Evolutionary conservation across 2,888 invertebrate species (phyloP).

Genomic region (Schizaphis graminum): DNA sequence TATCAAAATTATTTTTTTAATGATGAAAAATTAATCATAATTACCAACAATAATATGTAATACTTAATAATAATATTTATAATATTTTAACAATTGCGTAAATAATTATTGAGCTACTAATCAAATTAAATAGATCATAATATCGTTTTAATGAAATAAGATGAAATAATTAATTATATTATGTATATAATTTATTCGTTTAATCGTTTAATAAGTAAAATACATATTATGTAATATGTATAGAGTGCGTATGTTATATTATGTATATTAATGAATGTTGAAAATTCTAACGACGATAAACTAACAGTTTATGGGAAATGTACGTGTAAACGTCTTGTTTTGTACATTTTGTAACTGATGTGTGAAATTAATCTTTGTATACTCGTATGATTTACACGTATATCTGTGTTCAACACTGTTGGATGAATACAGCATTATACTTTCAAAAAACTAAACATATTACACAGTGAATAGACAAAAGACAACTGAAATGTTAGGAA

Average conservation of each 20-base stretch:
- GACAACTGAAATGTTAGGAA: slow-evolving; percentile 10
- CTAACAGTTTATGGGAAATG: slow-evolving; percentile 13
- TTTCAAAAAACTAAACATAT: slow-evolving; percentile 17
- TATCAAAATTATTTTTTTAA: neutral
- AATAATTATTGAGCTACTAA: neutral
- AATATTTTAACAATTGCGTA: neutral
- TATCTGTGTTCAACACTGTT: neutral
- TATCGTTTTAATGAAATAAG: neutral
- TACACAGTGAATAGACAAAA: slow-evolving; percentile 20
- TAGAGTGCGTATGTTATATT: too few species aligned
- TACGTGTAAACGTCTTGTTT: slow-evolving; percentile 33
- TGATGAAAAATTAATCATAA: neutral
- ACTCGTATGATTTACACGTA: neutral
- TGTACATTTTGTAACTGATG: slow-evolving; percentile 27
- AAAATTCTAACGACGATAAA: neutral
- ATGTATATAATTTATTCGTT: neutral
- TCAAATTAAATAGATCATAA: neutral
- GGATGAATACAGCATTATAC: slow-evolving; percentile 1
- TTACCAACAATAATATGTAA: neutral
- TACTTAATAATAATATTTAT: neutral
- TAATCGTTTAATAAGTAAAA: neutral
- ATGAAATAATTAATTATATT: neutral
- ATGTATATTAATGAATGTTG: neutral
- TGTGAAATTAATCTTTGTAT: slow-evolving; percentile 45
- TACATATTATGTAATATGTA: neutral